These are phyloP conservation scores for Callionymus lyra DNA, from an alignment of 2,113 vertebrate species.

Conservation along the genomic window DNA sequence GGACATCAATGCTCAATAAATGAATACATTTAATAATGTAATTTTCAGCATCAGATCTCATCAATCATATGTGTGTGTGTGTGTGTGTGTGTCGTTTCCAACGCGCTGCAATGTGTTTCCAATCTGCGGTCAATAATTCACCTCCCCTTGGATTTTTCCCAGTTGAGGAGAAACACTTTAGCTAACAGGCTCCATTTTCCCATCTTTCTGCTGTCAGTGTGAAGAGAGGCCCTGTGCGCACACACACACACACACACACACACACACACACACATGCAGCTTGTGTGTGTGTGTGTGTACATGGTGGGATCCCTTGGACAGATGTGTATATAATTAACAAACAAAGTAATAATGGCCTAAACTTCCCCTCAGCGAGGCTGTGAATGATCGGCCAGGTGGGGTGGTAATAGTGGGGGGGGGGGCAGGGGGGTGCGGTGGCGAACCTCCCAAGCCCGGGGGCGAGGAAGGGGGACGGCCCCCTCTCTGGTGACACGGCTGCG, in stretches of 20 bases:
- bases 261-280: constrained; percentile 53
- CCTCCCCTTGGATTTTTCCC: constrained; percentile 52
- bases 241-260: no score
- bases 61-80: background rate
- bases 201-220: constrained; percentile 59
- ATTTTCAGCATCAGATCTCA: background rate
- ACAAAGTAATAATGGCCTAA: constrained; percentile 77
- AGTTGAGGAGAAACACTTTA: constrained; percentile 41
- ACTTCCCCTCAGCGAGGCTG: constrained; percentile 33
- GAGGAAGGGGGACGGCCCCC: constrained; percentile 20
- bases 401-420: constrained; percentile 20
- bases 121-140: constrained; percentile 56
- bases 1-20: no score
- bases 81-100: constrained; percentile 8
- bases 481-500: background rate
- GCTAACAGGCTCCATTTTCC: constrained; percentile 36
- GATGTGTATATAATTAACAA: constrained; percentile 49
- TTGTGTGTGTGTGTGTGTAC: constrained; percentile 7
- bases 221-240: constrained; percentile 57
- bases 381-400: constrained; percentile 56
- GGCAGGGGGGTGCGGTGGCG: constrained; percentile 19
- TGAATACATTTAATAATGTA: no score
- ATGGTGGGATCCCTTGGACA: constrained; percentile 12
- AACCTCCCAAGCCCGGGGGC: constrained; percentile 43
- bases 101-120: constrained; percentile 57